These are phyloP conservation scores for Clarias pachynema DNA, from an alignment of 2,797 vertebrate genomes.

Conservation along the genomic window DNA sequence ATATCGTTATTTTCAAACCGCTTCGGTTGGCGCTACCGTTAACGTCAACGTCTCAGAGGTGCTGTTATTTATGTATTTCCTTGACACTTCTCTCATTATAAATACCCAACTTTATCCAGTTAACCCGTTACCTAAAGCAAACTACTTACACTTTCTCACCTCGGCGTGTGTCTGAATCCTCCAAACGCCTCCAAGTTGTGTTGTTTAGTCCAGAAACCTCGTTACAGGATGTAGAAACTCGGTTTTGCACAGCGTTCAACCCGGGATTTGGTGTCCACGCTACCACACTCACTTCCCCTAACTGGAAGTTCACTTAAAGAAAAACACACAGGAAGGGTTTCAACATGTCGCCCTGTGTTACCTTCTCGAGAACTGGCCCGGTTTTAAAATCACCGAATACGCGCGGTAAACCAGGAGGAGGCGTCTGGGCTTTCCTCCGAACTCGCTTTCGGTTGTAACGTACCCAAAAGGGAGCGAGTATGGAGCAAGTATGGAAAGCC, in stretches of 20 bases:
- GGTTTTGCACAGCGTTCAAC: background rate
- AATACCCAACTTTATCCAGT: background rate
- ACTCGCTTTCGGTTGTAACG: background rate
- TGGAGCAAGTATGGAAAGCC: constrained; percentile 12
- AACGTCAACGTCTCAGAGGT: background rate
- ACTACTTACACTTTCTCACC: background rate
- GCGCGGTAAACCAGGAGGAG: background rate
- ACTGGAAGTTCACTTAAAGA: constrained; percentile 5
- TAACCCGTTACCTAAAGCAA: background rate
- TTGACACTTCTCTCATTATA: background rate
- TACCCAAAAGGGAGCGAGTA: constrained; percentile 16
- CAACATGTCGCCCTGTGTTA: background rate
- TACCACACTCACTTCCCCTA: background rate
- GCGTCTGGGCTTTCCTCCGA: background rate
- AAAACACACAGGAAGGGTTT: background rate
- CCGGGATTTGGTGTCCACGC: background rate
- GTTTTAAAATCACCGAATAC: background rate
- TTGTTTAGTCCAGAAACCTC: background rate
- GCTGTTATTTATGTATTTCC: background rate
- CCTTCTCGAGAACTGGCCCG: background rate
- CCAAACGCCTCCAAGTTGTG: background rate
- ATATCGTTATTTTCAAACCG: background rate
- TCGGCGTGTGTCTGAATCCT: background rate
- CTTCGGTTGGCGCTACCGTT: background rate
- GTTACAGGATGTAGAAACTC: background rate